Evolutionary conservation across 2,797 vertebrate species (phyloP).

Genomic region (Ficedula albicollis): DNA sequence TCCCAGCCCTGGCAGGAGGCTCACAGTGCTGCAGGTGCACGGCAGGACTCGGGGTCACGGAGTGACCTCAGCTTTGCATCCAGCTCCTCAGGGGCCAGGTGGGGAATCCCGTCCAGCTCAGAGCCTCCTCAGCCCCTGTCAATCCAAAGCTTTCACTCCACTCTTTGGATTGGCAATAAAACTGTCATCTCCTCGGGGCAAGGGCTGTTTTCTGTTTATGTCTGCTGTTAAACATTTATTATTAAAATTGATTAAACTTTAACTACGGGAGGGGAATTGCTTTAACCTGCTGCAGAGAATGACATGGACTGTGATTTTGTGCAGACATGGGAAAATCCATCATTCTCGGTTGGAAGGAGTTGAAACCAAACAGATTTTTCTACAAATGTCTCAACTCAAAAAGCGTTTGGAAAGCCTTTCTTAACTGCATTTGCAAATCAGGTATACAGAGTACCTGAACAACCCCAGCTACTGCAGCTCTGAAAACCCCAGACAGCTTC

Average conservation of each 20-base stretch:
- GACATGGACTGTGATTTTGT: background rate
- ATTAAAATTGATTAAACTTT: conserved; percentile 3
- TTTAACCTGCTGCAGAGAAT: background rate
- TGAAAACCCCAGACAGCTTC: background rate
- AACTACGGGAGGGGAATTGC: background rate
- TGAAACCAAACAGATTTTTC: background rate
- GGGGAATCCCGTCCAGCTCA: background rate
- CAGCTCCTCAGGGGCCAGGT: fast-evolving
- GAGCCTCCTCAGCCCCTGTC: fast-evolving
- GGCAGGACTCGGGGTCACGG: fast-evolving
- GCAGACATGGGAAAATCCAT: background rate
- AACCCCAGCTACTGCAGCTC: background rate
- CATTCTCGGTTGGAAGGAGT: background rate
- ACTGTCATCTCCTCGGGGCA: background rate
- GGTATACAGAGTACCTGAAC: background rate
- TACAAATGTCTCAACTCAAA: background rate
- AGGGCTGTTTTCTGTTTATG: background rate
- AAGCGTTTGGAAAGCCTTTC: background rate
- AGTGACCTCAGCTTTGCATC: background rate
- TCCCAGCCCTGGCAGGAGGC: background rate
- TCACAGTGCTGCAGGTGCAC: fast-evolving
- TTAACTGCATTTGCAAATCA: background rate
- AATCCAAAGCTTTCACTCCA: fast-evolving
- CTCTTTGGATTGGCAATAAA: fast-evolving
- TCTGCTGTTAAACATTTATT: background rate